These are phyloP conservation scores for Coenonympha arcania DNA, from an alignment of 2,888 invertebrate genomes.

Conservation along the genomic window DNA sequence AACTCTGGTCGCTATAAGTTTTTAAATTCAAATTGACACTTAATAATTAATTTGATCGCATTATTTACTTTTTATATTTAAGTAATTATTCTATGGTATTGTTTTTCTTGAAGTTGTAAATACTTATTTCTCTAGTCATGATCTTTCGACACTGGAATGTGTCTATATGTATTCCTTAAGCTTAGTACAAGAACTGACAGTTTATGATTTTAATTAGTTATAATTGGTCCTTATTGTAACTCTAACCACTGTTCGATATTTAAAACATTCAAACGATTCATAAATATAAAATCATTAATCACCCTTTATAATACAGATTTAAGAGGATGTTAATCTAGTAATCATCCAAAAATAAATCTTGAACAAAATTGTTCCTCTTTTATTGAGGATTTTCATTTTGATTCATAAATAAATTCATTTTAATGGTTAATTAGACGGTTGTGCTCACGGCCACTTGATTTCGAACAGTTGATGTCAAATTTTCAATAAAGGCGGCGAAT, in stretches of 20 bases:
- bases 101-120: conserved; percentile 45
- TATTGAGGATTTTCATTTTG: too few species aligned
- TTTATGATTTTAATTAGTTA: neutral
- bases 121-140: conserved; percentile 60
- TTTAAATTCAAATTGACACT: conserved; percentile 21
- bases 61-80: conserved; percentile 42
- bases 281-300: too few species aligned
- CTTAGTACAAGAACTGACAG: neutral
- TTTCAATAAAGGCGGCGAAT: neutral
- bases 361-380: too few species aligned
- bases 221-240: conserved; percentile 8
- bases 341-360: too few species aligned
- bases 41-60: conserved; percentile 37
- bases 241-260: neutral
- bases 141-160: conserved; percentile 43
- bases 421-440: too few species aligned
- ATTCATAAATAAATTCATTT: too few species aligned
- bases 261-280: neutral
- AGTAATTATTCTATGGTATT: conserved; percentile 40
- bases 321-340: too few species aligned
- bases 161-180: conserved; percentile 27
- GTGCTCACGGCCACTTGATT: too few species aligned
- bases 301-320: too few species aligned
- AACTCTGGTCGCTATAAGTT: conserved; percentile 37
- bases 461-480: neutral